These are phyloP conservation scores for Chydorus sphaericus DNA, from an alignment of 2,888 invertebrate genomes.

Conservation along the genomic window DNA sequence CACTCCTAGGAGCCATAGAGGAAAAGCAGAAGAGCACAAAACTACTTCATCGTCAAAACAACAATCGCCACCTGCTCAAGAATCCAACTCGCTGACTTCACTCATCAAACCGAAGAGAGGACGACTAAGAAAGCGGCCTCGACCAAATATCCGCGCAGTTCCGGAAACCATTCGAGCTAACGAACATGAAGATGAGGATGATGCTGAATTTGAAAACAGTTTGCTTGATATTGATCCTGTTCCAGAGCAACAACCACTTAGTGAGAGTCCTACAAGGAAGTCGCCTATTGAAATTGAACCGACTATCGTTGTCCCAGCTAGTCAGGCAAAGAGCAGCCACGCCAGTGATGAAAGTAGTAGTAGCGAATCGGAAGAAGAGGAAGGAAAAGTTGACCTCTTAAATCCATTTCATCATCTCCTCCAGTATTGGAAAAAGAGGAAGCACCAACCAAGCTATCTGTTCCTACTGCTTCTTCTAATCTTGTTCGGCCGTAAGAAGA, in stretches of 20 bases:
- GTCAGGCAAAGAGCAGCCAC: too few species aligned
- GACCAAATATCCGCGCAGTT: too few species aligned
- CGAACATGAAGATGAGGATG: constrained; percentile 7
- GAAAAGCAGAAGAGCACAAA: background rate
- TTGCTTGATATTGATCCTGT: background rate
- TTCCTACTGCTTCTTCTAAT: too few species aligned
- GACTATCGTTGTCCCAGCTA: too few species aligned
- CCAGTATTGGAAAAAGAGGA: background rate
- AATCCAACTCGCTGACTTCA: background rate
- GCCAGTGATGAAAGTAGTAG: too few species aligned
- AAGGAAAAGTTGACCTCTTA: background rate
- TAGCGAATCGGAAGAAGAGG: background rate
- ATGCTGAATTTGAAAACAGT: background rate
- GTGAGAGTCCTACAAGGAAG: too few species aligned
- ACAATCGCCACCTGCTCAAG: background rate
- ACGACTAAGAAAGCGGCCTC: background rate
- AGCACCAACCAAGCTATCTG: background rate
- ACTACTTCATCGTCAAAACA: background rate
- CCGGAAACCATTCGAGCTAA: too few species aligned
- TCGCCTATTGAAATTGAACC: background rate
- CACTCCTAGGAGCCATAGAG: background rate
- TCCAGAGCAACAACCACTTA: background rate
- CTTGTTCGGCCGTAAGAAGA: background rate
- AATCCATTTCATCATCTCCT: background rate
- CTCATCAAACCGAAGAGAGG: background rate